These are phyloP conservation scores for Hormaphis cornu DNA, from an alignment of 1,140 invertebrate species.

Conservation along the genomic window DNA sequence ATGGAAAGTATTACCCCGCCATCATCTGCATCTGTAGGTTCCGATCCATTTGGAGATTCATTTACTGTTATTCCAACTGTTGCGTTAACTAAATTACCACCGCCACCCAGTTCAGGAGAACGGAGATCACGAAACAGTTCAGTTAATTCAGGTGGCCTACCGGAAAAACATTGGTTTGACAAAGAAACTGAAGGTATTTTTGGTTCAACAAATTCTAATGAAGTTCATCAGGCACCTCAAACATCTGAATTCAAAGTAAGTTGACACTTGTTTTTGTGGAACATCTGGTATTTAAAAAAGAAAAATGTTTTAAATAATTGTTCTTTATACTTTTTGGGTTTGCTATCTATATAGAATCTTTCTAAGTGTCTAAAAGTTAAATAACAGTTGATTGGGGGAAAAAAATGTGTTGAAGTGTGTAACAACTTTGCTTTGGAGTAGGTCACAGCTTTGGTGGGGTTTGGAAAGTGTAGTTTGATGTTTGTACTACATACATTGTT, in stretches of 20 bases:
- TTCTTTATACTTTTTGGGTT: no score
- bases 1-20: conserved; percentile 73
- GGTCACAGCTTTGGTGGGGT: no score
- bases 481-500: no score
- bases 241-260: conserved; percentile 19
- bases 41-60: conserved; percentile 71
- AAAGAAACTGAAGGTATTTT: conserved; percentile 47
- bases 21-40: conserved; percentile 43
- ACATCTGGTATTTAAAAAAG: accelerated
- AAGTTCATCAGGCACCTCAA: conserved; percentile 34
- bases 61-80: conserved; percentile 51
- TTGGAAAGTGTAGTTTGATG: no score
- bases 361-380: no score
- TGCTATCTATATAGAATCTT: no score
- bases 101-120: conserved; percentile 38
- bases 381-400: no score
- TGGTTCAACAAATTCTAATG: conserved; percentile 42
- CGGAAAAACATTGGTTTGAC: conserved; percentile 45
- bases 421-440: no score
- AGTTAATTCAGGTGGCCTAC: conserved; percentile 21
- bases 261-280: neutral
- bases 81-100: conserved; percentile 41
- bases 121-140: conserved; percentile 37
- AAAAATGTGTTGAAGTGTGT: no score
- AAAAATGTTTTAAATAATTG: no score